Evolutionary conservation across 2,888 invertebrate genomes (phyloP).

Genomic region (Melanophora roralis): DNA sequence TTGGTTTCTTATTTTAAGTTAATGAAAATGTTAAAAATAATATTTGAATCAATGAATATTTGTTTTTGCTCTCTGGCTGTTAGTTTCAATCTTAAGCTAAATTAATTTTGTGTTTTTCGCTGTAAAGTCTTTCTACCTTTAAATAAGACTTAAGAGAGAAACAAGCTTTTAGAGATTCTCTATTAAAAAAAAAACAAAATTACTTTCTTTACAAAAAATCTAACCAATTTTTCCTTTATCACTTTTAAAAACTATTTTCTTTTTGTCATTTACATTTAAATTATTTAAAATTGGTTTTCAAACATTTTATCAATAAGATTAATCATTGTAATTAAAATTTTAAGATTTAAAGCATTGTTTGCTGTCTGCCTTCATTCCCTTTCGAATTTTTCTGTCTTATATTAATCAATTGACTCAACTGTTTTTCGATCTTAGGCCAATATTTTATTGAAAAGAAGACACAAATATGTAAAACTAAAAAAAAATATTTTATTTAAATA

Average conservation of each 20-base stretch:
- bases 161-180: too few relatives aligned
- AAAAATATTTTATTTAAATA: constrained; percentile 9
- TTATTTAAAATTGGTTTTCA: constrained; percentile 29
- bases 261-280: neutral
- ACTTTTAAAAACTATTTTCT: too few relatives aligned
- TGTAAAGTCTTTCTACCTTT: too few relatives aligned
- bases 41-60: too few relatives aligned
- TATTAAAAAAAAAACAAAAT: neutral
- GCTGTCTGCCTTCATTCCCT: neutral
- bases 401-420: constrained; percentile 56
- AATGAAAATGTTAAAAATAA: too few relatives aligned
- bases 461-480: neutral
- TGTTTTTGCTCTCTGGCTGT: too few relatives aligned
- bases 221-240: too few relatives aligned
- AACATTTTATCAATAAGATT: constrained; percentile 37
- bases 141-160: too few relatives aligned
- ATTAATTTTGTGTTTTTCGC: too few relatives aligned
- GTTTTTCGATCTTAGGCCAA: neutral
- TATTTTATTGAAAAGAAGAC: constrained; percentile 22
- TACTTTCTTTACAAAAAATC: too few relatives aligned
- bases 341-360: constrained; percentile 18
- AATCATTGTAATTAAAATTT: constrained; percentile 38
- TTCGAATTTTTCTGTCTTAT: constrained; percentile 7
- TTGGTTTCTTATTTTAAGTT: too few relatives aligned
- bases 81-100: too few relatives aligned